phyloP scores from a whole-genome alignment of 2,888 invertebrate genomes.

The Ornithoptera priamus region DNA sequence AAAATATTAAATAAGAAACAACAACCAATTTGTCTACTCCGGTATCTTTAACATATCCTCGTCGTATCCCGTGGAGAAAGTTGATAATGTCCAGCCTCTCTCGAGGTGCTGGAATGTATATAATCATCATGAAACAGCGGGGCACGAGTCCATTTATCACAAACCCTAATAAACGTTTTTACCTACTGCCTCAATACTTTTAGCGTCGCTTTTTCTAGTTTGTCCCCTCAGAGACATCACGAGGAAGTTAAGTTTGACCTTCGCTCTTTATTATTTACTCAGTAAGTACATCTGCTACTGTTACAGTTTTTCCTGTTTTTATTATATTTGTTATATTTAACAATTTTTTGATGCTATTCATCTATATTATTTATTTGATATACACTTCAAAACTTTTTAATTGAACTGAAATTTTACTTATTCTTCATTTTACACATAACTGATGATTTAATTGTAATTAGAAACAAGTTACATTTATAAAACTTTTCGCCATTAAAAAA shows the following conservation, averaged over 20 bases:
- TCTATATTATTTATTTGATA: no score
- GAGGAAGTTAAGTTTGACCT: neutral
- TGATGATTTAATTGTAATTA: no score
- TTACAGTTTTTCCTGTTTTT: neutral
- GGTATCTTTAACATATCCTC: neutral
- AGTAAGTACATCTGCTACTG: neutral
- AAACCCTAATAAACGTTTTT: conserved; percentile 57
- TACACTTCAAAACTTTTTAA: no score
- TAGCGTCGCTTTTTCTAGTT: conserved; percentile 44
- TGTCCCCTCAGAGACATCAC: neutral
- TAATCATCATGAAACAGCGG: conserved; percentile 54
- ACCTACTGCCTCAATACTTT: conserved; percentile 54
- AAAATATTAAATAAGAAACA: neutral
- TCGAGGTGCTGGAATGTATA: conserved; percentile 32
- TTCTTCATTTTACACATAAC: no score
- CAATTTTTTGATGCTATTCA: no score
- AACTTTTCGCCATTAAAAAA: no score
- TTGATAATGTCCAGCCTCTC: conserved; percentile 1
- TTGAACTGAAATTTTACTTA: no score
- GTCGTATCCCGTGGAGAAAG: neutral
- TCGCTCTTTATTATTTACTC: neutral
- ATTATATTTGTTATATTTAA: neutral
- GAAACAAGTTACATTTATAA: no score
- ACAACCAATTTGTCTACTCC: neutral
- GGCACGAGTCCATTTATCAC: conserved; percentile 54